phyloP scores from a whole-genome alignment of 2,888 invertebrate genomes.

The Melanchra persicariae region DNA sequence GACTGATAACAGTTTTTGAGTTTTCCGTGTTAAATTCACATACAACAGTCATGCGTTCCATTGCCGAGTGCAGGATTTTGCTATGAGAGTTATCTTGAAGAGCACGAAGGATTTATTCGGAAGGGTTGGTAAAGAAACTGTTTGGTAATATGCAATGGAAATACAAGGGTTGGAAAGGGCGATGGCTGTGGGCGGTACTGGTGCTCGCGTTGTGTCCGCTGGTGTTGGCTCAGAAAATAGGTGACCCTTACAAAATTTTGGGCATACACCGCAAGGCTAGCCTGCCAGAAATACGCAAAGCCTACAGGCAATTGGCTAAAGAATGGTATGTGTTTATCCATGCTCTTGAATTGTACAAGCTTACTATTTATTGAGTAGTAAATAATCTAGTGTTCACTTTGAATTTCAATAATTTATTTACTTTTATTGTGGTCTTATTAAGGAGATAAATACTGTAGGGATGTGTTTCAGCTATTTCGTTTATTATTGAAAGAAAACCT shows the following conservation, averaged over 20 bases:
- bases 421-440: slow-evolving; percentile 7
- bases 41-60: slow-evolving; percentile 75
- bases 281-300: slow-evolving; percentile 96
- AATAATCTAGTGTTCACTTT: neutral
- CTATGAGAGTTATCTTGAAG: slow-evolving; percentile 76
- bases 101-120: slow-evolving; percentile 71
- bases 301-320: slow-evolving; percentile 97
- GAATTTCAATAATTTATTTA: slow-evolving; percentile 18
- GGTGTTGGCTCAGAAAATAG: slow-evolving; percentile 87
- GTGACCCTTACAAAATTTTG: slow-evolving; percentile 96
- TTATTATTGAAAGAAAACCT: neutral
- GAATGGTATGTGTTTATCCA: slow-evolving; percentile 93
- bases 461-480: neutral
- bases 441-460: neutral
- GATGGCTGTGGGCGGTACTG: slow-evolving; percentile 80
- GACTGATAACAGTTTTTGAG: slow-evolving; percentile 84
- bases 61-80: slow-evolving; percentile 66
- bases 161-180: slow-evolving; percentile 81
- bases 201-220: slow-evolving; percentile 74
- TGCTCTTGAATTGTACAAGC: neutral
- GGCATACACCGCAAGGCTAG: slow-evolving; percentile 94
- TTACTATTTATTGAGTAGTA: slow-evolving; percentile 1
- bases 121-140: slow-evolving; percentile 67
- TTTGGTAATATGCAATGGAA: slow-evolving; percentile 88
- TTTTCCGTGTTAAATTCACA: slow-evolving; percentile 72